Evolutionary conservation across 2,888 invertebrate genomes (phyloP).

Genomic region (Mactromeris polynyma): DNA sequence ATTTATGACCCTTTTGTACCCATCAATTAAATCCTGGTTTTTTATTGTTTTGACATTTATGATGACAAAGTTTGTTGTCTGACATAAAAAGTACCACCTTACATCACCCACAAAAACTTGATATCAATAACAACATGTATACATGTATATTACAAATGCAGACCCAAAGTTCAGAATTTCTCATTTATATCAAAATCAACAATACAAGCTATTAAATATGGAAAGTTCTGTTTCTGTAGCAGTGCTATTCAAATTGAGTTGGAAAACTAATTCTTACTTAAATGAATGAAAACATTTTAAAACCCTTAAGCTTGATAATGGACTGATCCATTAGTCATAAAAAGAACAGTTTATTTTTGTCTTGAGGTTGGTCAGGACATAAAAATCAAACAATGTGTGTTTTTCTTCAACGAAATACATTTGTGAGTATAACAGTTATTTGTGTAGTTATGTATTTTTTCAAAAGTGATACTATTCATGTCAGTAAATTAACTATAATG

Average conservation of each 20-base stretch:
- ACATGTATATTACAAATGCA: background rate
- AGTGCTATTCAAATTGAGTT: background rate
- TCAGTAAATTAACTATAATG: background rate
- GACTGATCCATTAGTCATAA: too few species aligned
- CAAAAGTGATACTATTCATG: too few species aligned
- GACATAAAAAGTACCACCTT: background rate
- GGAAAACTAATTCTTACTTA: too few species aligned
- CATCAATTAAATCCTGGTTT: background rate
- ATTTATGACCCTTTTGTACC: background rate
- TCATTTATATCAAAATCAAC: background rate
- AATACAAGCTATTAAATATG: background rate
- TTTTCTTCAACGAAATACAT: too few species aligned
- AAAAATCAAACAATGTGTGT: too few species aligned
- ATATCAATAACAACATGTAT: background rate
- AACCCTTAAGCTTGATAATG: too few species aligned
- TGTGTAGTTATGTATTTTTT: too few species aligned
- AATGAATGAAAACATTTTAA: too few species aligned
- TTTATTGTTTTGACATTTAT: conserved; percentile 10
- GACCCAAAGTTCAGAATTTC: background rate
- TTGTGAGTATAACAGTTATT: too few species aligned
- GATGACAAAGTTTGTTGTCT: background rate
- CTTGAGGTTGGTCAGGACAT: too few species aligned
- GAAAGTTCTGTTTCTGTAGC: background rate
- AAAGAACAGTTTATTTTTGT: too few species aligned
- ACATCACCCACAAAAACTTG: background rate